These are phyloP conservation scores for Ochlodes sylvanus DNA, from an alignment of 2,888 invertebrate species.

Conservation along the genomic window DNA sequence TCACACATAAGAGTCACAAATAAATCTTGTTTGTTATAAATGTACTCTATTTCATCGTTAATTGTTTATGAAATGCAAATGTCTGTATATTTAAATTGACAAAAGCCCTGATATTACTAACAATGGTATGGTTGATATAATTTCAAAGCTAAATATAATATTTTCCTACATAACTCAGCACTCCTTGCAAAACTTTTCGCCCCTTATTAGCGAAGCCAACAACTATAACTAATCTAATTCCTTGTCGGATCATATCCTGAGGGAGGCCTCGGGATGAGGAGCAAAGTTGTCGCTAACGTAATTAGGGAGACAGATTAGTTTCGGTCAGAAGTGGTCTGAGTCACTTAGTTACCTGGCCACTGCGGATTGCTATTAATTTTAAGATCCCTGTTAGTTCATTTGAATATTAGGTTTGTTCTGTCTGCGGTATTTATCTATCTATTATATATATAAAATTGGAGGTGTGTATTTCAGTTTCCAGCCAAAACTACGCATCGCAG, in stretches of 20 bases:
- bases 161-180: slow-evolving; percentile 26
- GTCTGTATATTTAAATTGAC: no score
- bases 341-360: slow-evolving; percentile 64
- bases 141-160: slow-evolving; percentile 19
- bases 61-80: no score
- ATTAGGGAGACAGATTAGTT: slow-evolving; percentile 82
- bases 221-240: slow-evolving; percentile 81
- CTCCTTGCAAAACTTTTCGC: slow-evolving; percentile 49
- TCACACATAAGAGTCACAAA: no score
- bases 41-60: no score
- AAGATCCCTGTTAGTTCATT: slow-evolving; percentile 21
- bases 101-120: no score
- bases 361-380: slow-evolving; percentile 69
- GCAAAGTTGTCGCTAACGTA: slow-evolving; percentile 83
- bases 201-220: slow-evolving; percentile 77
- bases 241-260: slow-evolving; percentile 79
- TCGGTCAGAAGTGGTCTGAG: slow-evolving; percentile 63
- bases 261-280: slow-evolving; percentile 69
- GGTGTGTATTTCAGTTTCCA: no score
- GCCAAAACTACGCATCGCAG: no score
- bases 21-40: no score
- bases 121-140: not conserved
- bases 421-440: not conserved
- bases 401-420: slow-evolving; percentile 37
- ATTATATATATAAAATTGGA: no score